Base-by-base conservation (phyloP, 2,888 invertebrate genomes). In the Tenthredo notha region DNA sequence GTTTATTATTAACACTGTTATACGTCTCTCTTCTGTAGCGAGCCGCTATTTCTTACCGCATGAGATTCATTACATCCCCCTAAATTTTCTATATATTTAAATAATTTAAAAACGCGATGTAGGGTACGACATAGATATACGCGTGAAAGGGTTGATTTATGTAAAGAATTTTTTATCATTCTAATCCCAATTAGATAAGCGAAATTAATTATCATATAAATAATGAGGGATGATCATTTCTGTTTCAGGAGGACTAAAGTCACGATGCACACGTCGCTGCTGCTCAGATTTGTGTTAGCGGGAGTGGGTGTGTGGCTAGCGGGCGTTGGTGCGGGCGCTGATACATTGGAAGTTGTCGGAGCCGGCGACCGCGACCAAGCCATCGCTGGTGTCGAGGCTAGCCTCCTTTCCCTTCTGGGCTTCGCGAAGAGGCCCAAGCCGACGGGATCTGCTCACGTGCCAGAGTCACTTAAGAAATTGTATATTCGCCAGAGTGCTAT, bases 391-490 rank as follows among this genome's bases (percentile, higher is more conserved):
- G 94, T 96, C 84, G 96, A 96, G 92, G 92, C 94, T 84, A 95
- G 94, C 88, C 93, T 96, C 37, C 94, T 97, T 92, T 94, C 96
- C 91, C 92, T 96, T 93, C 94, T 96, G 89, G 96, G 96, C 67
- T 94, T 96, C 88, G 93, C 93, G 86, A 93, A 93, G 86, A 93
- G 95, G 93, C 97, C 95, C 87, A 94, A 92, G 92, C 94, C 95
- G 86, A 92, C 94, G 87, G 93, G 94, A 88, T 93, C 93, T 86
- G 92, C 94, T 54, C 94, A 95, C 89, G 94, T 98, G 92, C 98
- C 98, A 86, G 96, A 96, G 91, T 97, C 97, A 89, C 96, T 98
- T 95, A 95, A 96, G 93, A 95, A 97, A 92, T 94, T 98, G 87
- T 98, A 98, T 94, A 94, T 95, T 87, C 94, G 94, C 89, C 96